phyloP scores from a whole-genome alignment of 2,113 vertebrate genomes.

The Cebus imitator region DNA sequence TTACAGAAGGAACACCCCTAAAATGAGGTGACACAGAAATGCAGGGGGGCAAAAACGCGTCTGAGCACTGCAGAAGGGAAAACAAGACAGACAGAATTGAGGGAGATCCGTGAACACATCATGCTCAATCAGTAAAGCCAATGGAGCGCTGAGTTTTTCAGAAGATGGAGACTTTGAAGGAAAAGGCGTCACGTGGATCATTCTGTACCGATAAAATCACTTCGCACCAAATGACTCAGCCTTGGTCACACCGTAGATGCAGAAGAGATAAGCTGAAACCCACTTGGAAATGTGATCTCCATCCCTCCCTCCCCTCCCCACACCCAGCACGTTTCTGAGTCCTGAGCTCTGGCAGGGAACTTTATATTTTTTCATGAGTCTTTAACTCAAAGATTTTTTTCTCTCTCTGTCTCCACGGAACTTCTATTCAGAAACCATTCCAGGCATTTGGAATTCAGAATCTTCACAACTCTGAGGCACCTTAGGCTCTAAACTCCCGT shows the following conservation, averaged over 20 bases:
- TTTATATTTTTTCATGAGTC: background rate
- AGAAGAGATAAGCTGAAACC: background rate
- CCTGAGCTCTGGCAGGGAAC: background rate
- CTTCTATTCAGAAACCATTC: background rate
- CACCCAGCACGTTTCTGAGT: background rate
- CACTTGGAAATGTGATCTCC: background rate
- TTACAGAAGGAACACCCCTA: background rate
- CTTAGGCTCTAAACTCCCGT: background rate
- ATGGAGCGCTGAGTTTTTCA: background rate
- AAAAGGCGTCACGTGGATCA: too few species aligned
- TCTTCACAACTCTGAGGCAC: background rate
- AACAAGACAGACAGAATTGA: background rate
- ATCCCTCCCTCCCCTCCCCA: background rate
- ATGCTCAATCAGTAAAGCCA: background rate
- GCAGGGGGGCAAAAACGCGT: background rate
- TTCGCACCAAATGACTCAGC: background rate
- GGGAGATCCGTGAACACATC: background rate
- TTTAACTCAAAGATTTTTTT: background rate
- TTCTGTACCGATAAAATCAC: background rate
- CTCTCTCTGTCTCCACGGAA: background rate
- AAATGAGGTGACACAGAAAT: background rate
- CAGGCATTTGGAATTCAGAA: background rate
- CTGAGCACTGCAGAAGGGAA: background rate
- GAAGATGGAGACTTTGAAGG: background rate
- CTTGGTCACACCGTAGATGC: too few species aligned